Evolutionary conservation across 2,797 vertebrate species (phyloP).

Genomic region (Lacerta viridis): DNA sequence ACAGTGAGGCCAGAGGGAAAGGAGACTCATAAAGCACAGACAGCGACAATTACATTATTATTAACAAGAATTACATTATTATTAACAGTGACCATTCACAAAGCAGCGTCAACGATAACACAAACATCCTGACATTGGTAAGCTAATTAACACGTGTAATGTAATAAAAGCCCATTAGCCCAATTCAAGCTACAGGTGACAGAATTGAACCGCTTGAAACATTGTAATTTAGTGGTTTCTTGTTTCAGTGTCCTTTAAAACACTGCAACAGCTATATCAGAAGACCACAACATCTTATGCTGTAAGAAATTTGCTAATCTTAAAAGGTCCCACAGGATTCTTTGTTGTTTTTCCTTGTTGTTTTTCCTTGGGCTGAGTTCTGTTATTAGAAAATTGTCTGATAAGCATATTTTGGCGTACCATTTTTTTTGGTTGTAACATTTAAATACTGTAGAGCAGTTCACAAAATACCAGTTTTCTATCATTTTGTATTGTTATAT

Average conservation of each 20-base stretch:
- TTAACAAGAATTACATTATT: too few species aligned
- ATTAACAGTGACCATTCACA: too few species aligned
- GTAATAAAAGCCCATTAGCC: not conserved
- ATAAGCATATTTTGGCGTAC: not conserved
- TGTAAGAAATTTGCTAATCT: not conserved
- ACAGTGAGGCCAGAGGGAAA: too few species aligned
- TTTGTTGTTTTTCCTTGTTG: not conserved
- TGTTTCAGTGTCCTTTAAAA: not conserved
- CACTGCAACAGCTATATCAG: too few species aligned
- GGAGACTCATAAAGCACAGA: too few species aligned
- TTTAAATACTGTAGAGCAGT: not conserved
- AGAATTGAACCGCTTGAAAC: not conserved
- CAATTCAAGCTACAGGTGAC: not conserved
- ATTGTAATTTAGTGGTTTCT: not conserved
- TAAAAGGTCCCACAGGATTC: not conserved
- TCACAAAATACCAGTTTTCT: constrained; percentile 12
- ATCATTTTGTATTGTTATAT: not conserved
- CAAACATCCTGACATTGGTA: not conserved
- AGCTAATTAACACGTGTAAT: not conserved
- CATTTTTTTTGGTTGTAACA: not conserved
- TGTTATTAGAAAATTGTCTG: not conserved
- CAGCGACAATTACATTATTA: too few species aligned
- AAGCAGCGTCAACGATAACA: too few species aligned
- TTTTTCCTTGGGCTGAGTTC: not conserved
- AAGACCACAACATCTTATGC: not conserved